These are phyloP conservation scores for Melanerpes aurifrons DNA, from an alignment of 2,113 vertebrate genomes.

Conservation along the genomic window DNA sequence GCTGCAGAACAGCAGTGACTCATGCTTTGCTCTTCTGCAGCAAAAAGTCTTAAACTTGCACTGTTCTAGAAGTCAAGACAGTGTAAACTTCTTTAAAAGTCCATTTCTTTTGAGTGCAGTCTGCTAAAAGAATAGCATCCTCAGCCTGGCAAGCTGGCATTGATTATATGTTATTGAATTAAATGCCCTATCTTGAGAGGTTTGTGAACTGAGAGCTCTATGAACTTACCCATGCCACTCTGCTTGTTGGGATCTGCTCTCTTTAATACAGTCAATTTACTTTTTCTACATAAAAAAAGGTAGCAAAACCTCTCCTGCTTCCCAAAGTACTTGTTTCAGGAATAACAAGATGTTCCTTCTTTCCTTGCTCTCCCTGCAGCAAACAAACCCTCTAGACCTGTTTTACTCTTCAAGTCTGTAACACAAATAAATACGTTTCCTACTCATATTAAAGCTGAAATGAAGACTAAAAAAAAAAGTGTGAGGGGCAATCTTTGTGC, in stretches of 20 bases:
- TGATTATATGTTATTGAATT: not conserved
- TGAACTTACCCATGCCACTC: not conserved
- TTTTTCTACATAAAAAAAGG: not conserved
- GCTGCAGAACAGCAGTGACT: slow-evolving; percentile 47
- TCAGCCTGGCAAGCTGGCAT: not conserved
- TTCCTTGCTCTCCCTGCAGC: not conserved
- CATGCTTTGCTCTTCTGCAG: slow-evolving; percentile 36
- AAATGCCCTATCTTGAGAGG: not conserved
- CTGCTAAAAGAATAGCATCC: not conserved
- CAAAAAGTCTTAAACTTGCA: not conserved
- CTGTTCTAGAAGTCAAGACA: not conserved
- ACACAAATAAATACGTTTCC: not conserved
- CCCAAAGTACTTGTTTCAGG: not conserved
- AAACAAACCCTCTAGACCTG: not conserved
- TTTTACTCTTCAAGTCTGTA: not conserved
- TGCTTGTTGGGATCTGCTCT: not conserved
- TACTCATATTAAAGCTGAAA: not conserved
- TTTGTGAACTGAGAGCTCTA: not conserved
- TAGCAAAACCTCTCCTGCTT: not conserved
- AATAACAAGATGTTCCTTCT: not conserved
- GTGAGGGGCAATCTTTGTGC: not conserved
- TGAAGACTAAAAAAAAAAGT: not conserved
- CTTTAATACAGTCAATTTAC: not conserved
- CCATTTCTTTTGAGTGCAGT: not conserved
- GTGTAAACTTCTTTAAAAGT: not conserved